Evolutionary conservation across 2,113 vertebrate genomes (phyloP).

Genomic region (Pomatostomus ruficeps): DNA sequence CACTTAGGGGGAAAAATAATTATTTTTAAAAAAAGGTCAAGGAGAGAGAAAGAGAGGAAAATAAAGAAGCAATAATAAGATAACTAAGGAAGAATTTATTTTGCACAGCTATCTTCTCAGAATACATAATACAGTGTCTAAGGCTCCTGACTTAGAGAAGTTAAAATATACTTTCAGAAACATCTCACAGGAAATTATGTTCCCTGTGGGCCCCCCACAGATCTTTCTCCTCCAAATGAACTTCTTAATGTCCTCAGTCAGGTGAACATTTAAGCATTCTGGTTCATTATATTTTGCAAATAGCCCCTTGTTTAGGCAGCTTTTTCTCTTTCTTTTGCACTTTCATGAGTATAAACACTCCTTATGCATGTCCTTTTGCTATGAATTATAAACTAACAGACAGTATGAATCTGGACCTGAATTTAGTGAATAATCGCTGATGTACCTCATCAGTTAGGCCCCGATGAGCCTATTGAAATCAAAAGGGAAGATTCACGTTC

Average conservation of each 20-base stretch:
- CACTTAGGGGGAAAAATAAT: accelerated
- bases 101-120: background rate
- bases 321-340: background rate
- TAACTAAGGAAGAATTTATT: background rate
- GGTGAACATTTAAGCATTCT: background rate
- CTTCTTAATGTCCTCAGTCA: background rate
- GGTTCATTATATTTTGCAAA: background rate
- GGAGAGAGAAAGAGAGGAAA: accelerated
- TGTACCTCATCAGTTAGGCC: background rate
- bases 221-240: background rate
- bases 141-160: background rate
- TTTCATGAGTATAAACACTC: background rate
- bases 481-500: background rate
- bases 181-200: background rate
- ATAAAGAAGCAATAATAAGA: background rate
- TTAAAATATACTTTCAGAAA: background rate
- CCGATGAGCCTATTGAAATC: background rate
- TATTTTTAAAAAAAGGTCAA: accelerated
- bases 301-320: background rate
- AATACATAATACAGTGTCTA: background rate
- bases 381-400: background rate
- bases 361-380: background rate
- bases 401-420: background rate
- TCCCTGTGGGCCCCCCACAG: accelerated
- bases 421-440: background rate